These are phyloP conservation scores for Forficula auricularia DNA, from an alignment of 1,140 invertebrate species.

Conservation along the genomic window DNA sequence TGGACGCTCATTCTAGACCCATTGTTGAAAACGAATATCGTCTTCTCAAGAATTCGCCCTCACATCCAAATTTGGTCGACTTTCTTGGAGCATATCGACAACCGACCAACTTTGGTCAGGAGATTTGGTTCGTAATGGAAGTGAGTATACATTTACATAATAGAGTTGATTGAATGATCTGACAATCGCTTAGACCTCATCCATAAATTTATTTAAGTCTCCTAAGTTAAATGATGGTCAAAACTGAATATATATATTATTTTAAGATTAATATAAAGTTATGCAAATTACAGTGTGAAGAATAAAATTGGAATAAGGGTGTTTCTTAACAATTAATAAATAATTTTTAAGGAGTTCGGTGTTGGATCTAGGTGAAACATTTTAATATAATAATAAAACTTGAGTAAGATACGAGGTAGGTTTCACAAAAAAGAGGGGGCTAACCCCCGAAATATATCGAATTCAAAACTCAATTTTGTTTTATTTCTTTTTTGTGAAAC, in stretches of 20 bases:
- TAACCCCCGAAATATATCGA: too few relatives aligned
- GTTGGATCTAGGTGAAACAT: too few relatives aligned
- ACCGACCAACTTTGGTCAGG: conserved; percentile 31
- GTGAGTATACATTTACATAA: conserved; percentile 31
- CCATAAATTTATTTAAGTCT: background rate
- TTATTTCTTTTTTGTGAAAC: too few relatives aligned
- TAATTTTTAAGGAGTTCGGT: too few relatives aligned
- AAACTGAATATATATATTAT: background rate
- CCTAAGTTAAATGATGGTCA: background rate
- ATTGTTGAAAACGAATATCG: conserved; percentile 70
- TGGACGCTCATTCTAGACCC: conserved; percentile 44
- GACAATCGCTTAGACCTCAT: background rate
- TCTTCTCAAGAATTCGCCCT: conserved; percentile 57
- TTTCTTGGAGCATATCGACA: conserved; percentile 71
- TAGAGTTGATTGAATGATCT: background rate
- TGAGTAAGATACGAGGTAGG: too few relatives aligned
- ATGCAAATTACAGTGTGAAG: background rate
- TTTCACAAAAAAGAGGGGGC: too few relatives aligned
- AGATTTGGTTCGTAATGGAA: conserved; percentile 82
- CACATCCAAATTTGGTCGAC: conserved; percentile 60
- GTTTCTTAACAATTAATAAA: too few relatives aligned
- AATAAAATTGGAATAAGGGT: background rate
- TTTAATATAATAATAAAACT: too few relatives aligned
- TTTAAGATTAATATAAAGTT: background rate
- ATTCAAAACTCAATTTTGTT: too few relatives aligned